These are phyloP conservation scores for Petrocephalus microphthalmus DNA, from an alignment of 2,113 vertebrate genomes.

Conservation along the genomic window DNA sequence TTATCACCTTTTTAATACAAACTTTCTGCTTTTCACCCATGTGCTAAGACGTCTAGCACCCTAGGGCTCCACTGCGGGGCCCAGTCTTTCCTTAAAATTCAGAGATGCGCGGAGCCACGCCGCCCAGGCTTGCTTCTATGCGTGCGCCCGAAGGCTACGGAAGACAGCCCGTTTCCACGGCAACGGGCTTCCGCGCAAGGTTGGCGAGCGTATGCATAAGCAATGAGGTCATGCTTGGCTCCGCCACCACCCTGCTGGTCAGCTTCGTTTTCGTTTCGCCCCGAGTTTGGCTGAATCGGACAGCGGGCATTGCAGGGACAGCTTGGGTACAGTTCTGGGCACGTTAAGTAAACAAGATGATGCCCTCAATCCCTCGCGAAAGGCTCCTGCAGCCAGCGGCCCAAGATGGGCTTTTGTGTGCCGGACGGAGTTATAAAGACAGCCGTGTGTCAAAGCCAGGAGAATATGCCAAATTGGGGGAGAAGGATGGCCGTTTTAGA, in stretches of 20 bases:
- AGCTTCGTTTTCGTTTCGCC: background rate
- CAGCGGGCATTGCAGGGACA: background rate
- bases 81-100: background rate
- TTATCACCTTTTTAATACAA: background rate
- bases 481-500: background rate
- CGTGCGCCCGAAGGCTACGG: background rate
- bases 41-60: background rate
- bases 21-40: background rate
- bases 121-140: background rate
- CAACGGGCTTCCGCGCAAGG: background rate
- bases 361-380: background rate
- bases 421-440: background rate
- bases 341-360: background rate
- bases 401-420: background rate
- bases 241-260: background rate
- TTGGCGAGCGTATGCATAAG: background rate
- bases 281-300: background rate
- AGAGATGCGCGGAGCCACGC: too few relatives aligned
- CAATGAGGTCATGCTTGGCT: background rate
- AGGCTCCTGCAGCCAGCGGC: background rate
- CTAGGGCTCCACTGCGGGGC: background rate
- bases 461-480: background rate
- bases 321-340: background rate
- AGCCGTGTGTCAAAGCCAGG: background rate
- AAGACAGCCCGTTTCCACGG: background rate